These are phyloP conservation scores for Pristionchus fissidentatus DNA, from an alignment of 2,888 invertebrate genomes.

Conservation along the genomic window DNA sequence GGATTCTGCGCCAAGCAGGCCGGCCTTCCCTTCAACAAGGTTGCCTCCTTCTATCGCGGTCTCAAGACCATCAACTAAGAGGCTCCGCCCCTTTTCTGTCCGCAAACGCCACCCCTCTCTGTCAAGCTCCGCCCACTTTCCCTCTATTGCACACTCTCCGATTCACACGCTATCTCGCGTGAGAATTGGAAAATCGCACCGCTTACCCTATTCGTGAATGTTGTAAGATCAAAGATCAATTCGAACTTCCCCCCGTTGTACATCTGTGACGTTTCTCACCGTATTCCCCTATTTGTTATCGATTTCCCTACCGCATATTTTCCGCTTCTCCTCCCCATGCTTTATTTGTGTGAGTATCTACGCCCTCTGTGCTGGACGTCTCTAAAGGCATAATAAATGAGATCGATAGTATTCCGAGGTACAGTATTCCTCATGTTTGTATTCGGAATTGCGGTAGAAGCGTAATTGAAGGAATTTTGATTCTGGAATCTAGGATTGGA, in stretches of 20 bases:
- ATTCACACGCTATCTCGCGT: too few relatives aligned
- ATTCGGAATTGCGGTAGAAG: too few relatives aligned
- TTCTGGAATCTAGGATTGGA: too few relatives aligned
- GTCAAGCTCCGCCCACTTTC: too few relatives aligned
- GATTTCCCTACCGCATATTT: conserved; percentile 1
- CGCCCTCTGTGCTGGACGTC: background rate
- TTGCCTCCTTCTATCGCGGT: conserved; percentile 35
- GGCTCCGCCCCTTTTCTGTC: background rate
- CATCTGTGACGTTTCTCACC: background rate
- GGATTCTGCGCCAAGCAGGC: conserved; percentile 52
- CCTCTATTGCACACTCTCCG: conserved; percentile 6
- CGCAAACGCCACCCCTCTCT: too few relatives aligned
- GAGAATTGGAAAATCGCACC: background rate
- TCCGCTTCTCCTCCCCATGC: background rate
- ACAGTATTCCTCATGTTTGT: too few relatives aligned
- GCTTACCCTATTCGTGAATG: conserved; percentile 29
- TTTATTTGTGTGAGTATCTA: background rate
- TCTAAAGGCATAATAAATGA: conserved; percentile 22
- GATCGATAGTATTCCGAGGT: too few relatives aligned
- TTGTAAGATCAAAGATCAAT: conserved; percentile 21
- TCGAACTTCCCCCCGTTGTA: conserved; percentile 18
- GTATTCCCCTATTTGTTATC: conserved; percentile 3
- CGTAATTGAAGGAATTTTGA: too few relatives aligned
- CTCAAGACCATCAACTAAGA: conserved; percentile 39
- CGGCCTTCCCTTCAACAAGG: conserved; percentile 41